Percentiles rank a stretch among this genome's conserved stretches.
phyloP scores from a whole-genome alignment of 2,888 invertebrate species.

The Nyleta sp. region DNA sequence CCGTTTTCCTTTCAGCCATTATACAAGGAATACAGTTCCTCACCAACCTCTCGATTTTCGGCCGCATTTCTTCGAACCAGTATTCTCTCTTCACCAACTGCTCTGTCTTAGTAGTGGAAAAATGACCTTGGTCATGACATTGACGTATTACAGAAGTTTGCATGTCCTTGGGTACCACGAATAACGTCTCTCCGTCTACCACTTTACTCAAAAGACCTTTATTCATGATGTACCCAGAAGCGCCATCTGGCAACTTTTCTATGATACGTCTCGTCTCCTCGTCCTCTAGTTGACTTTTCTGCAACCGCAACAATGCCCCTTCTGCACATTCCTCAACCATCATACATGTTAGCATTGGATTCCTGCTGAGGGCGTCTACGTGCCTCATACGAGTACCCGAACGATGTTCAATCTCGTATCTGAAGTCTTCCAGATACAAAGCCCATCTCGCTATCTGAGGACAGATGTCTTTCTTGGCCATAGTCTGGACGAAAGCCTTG shows the following conservation, averaged over 20 bases:
- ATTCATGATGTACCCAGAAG: not conserved
- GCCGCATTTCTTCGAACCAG: constrained; percentile 45
- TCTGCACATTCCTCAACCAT: not conserved
- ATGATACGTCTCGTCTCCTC: not conserved
- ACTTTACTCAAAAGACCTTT: constrained; percentile 46
- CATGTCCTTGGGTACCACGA: constrained; percentile 57
- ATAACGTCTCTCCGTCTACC: constrained; percentile 35
- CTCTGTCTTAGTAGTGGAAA: constrained; percentile 51
- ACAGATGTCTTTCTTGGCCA: constrained; percentile 24
- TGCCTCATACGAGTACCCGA: constrained; percentile 40
- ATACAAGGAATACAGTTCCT: constrained; percentile 62
- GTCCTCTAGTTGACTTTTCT: constrained; percentile 19
- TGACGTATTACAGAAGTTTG: constrained; percentile 44
- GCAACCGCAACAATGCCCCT: not conserved
- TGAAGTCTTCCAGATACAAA: constrained; percentile 43
- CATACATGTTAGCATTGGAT: constrained; percentile 4
- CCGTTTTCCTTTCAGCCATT: constrained; percentile 56
- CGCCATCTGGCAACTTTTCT: not conserved
- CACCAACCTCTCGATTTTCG: constrained; percentile 47
- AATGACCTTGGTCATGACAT: constrained; percentile 52
- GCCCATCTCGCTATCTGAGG: constrained; percentile 51
- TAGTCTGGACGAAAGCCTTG: not conserved
- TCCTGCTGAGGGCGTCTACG: constrained; percentile 50
- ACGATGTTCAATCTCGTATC: constrained; percentile 42
- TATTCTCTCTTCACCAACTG: constrained; percentile 52